phyloP scores from a whole-genome alignment of 2,113 vertebrate genomes.

The Clarias gariepinus region DNA sequence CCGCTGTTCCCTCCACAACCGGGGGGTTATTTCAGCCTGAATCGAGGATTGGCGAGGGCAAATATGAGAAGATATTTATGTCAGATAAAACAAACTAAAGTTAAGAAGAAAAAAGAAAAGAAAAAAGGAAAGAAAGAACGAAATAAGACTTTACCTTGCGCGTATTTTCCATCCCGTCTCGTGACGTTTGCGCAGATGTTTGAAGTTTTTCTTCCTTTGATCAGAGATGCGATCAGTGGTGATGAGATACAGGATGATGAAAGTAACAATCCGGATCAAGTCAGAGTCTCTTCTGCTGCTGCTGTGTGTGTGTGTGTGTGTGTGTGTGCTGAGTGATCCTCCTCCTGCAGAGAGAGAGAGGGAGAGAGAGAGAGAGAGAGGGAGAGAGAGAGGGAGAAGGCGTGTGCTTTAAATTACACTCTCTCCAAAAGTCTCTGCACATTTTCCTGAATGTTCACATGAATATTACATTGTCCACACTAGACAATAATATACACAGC shows the following conservation, averaged over 20 bases:
- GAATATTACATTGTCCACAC: too few relatives aligned
- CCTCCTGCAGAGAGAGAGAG: neutral
- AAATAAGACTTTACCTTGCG: constrained; percentile 49
- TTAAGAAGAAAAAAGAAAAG: neutral
- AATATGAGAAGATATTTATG: neutral
- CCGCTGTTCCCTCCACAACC: neutral
- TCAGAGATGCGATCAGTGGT: neutral
- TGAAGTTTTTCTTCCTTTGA: neutral
- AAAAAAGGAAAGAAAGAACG: neutral
- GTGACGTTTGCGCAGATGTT: neutral
- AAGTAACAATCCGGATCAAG: neutral
- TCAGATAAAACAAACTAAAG: neutral
- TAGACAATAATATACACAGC: too few relatives aligned
- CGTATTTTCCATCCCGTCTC: constrained; percentile 50
- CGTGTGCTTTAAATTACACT: neutral
- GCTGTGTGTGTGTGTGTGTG: too few relatives aligned
- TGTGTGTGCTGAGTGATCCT: neutral
- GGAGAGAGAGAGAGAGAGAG: neutral
- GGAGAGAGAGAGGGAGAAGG: neutral
- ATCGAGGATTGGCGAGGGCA: too few relatives aligned
- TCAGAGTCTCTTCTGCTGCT: neutral
- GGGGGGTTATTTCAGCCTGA: neutral
- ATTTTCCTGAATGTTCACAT: too few relatives aligned
- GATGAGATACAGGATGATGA: neutral
- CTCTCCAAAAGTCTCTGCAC: too few relatives aligned